Evolutionary conservation across 2,797 vertebrate species (phyloP).

Genomic region (Eurystomus glaucurus): DNA sequence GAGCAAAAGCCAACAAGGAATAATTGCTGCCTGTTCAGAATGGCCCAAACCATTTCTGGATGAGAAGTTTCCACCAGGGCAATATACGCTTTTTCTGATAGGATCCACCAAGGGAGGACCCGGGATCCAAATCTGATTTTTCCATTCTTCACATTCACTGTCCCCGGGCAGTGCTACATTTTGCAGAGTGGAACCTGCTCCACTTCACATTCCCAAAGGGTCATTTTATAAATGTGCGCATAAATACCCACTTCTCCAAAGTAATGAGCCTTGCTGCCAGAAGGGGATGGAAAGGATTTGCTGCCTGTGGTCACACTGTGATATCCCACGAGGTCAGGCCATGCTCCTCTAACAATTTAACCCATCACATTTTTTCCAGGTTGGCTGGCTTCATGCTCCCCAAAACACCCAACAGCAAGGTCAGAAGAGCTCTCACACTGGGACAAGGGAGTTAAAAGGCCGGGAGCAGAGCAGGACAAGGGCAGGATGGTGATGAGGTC

Average conservation of each 20-base stretch:
- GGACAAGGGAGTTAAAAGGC: not conserved
- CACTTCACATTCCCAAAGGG: not conserved
- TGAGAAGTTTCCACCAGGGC: not conserved
- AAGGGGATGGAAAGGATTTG: not conserved
- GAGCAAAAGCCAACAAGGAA: not conserved
- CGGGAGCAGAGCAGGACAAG: not conserved
- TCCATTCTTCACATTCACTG: not conserved
- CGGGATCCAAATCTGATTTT: not conserved
- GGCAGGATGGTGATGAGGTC: not conserved
- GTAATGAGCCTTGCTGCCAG: not conserved
- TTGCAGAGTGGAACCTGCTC: not conserved
- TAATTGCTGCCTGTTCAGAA: not conserved
- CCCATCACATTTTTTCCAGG: not conserved
- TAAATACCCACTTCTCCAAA: not conserved
- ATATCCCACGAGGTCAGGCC: not conserved
- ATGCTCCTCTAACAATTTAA: constrained; percentile 9
- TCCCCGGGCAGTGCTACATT: not conserved
- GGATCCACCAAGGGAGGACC: not conserved
- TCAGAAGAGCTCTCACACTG: not conserved
- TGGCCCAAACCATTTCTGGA: not conserved
- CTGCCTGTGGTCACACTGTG: not conserved
- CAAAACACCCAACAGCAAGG: not conserved
- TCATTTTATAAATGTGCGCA: not conserved
- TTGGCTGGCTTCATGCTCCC: not conserved
- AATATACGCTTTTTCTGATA: not conserved